These are phyloP conservation scores for Drosophila recens DNA, from an alignment of 2,888 invertebrate species.

Conservation along the genomic window DNA sequence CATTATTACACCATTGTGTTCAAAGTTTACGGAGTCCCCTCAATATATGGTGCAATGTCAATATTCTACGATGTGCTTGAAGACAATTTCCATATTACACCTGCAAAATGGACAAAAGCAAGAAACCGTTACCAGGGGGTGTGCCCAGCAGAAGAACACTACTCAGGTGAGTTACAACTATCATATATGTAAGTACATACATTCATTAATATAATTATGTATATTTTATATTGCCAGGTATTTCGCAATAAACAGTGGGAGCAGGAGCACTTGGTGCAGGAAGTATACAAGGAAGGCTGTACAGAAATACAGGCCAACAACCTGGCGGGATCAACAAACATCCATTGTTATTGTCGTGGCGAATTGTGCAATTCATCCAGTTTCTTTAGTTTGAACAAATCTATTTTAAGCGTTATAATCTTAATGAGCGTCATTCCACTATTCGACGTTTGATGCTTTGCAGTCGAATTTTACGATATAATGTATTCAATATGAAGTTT, in stretches of 20 bases:
- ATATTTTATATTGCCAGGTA: conserved; percentile 80
- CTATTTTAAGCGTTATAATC: conserved; percentile 87
- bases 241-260: conserved; percentile 89
- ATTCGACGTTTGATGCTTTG: conserved; percentile 1
- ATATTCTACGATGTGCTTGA: conserved; percentile 93
- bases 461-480: background rate
- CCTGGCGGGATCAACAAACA: conserved; percentile 76
- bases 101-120: conserved; percentile 87
- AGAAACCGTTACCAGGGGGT: conserved; percentile 87
- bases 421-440: conserved; percentile 10
- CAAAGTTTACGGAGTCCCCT: conserved; percentile 90
- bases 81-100: conserved; percentile 89
- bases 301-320: conserved; percentile 88
- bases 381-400: conserved; percentile 57
- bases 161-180: conserved; percentile 76
- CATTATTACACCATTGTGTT: conserved; percentile 89
- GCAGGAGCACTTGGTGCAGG: conserved; percentile 88
- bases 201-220: background rate
- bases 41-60: conserved; percentile 91
- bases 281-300: conserved; percentile 91
- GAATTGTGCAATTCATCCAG: conserved; percentile 90
- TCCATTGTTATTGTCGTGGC: conserved; percentile 91
- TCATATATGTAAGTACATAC: background rate
- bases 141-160: conserved; percentile 90
- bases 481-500: background rate